Percentiles rank a stretch among this genome's conserved stretches.
phyloP scores from a whole-genome alignment of 2,113 vertebrate genomes.

The Laticauda laticaudata region DNA sequence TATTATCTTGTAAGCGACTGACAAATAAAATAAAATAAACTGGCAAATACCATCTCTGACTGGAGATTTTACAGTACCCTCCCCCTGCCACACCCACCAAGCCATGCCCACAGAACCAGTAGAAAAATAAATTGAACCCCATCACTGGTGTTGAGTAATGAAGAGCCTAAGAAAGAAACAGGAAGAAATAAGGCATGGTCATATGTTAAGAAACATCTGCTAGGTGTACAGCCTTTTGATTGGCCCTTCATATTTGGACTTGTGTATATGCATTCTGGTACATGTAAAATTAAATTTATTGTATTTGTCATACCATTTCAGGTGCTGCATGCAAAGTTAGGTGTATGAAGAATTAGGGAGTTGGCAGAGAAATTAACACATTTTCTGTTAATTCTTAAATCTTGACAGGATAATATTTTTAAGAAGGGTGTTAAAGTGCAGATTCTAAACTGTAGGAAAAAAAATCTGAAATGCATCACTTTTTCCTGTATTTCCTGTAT shows the following conservation, averaged over 20 bases:
- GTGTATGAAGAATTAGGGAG: neutral
- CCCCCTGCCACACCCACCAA: too few species aligned
- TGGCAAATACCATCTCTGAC: too few species aligned
- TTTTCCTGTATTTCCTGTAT: too few species aligned
- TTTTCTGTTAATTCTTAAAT: neutral
- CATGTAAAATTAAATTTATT: neutral
- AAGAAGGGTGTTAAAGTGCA: neutral
- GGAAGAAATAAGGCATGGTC: neutral
- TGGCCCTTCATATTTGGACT: neutral
- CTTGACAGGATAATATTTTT: neutral
- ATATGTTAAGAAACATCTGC: neutral
- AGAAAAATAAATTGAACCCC: too few species aligned
- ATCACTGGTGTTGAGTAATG: too few species aligned
- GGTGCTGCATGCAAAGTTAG: neutral
- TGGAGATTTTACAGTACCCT: too few species aligned
- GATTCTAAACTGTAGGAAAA: neutral
- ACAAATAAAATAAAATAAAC: too few species aligned
- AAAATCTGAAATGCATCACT: neutral
- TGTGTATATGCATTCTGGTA: neutral
- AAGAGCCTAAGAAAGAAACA: neutral
- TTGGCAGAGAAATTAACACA: neutral
- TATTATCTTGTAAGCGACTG: too few species aligned
- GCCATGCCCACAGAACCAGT: too few species aligned
- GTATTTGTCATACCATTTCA: neutral
- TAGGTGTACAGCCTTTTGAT: neutral